Conservation (phyloP, 2,797 vertebrate species). For the Anguilla obscura region DNA sequence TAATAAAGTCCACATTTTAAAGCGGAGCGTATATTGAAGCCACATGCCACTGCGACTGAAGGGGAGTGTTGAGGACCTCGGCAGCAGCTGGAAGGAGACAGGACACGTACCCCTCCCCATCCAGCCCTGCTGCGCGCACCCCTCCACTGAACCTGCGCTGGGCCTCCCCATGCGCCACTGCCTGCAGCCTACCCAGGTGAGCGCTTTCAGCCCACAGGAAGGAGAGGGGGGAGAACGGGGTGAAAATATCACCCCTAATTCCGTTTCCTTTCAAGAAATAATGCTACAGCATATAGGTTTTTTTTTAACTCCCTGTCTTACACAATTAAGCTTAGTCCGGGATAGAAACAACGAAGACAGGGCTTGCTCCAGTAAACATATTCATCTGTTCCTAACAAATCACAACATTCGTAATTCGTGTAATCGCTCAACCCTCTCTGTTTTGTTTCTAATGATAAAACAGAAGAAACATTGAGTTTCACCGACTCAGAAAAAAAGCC, state of each 20-base stretch:
- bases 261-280: conserved; percentile 1
- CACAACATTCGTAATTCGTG: conserved; percentile 15
- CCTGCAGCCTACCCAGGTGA: neutral
- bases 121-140: neutral
- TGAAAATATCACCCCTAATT: neutral
- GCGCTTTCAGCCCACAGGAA: neutral
- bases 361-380: neutral
- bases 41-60: conserved; percentile 67
- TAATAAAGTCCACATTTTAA: conserved; percentile 82
- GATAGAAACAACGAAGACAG: neutral
- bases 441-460: conserved; percentile 9
- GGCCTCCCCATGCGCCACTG: neutral
- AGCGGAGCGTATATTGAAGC: conserved; percentile 76
- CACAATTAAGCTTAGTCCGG: neutral
- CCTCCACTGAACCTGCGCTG: neutral
- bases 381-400: conserved; percentile 5
- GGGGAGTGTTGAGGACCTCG: conserved; percentile 12
- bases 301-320: neutral
- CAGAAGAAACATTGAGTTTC: conserved; percentile 11
- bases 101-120: too few species aligned
- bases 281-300: neutral
- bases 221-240: neutral
- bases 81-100: neutral
- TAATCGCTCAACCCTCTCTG: conserved; percentile 21
- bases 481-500: conserved; percentile 1